A percentile compares a stretch with the other conserved stretches of the same genome.
These are phyloP conservation scores for Eustalomyia histrio DNA, from an alignment of 2,888 invertebrate species.

Conservation along the genomic window DNA sequence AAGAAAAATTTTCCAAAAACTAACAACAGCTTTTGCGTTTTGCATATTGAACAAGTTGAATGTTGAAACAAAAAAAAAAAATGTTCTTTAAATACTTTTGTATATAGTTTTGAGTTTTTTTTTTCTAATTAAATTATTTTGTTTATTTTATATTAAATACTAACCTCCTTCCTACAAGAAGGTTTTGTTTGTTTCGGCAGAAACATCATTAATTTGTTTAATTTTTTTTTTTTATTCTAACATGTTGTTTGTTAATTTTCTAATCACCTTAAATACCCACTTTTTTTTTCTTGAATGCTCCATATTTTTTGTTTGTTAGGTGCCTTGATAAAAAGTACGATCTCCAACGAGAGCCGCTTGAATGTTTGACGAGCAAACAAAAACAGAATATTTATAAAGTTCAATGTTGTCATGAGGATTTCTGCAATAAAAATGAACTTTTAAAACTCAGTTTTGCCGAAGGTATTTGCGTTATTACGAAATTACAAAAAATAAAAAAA, in stretches of 20 bases:
- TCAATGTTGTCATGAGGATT: slow-evolving; percentile 79
- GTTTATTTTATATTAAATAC: slow-evolving; percentile 39
- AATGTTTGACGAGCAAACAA: slow-evolving; percentile 79
- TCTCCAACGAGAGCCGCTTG: slow-evolving; percentile 78
- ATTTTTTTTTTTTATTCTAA: slow-evolving; percentile 42
- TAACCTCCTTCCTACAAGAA: slow-evolving; percentile 44
- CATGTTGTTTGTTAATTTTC: slow-evolving; percentile 58
- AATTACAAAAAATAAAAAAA: slow-evolving; percentile 52
- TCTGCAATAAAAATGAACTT: slow-evolving; percentile 80
- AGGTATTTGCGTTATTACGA: slow-evolving; percentile 73
- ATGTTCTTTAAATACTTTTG: slow-evolving; percentile 32
- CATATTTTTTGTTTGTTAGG: slow-evolving; percentile 70
- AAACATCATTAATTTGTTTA: slow-evolving; percentile 24
- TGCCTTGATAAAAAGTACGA: slow-evolving; percentile 79
- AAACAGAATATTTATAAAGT: slow-evolving; percentile 78
- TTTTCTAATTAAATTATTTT: slow-evolving; percentile 22
- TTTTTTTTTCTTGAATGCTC: slow-evolving; percentile 63
- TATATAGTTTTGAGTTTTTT: slow-evolving; percentile 48
- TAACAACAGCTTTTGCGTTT: slow-evolving; percentile 54
- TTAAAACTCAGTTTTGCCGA: slow-evolving; percentile 77
- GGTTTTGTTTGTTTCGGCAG: slow-evolving; percentile 22
- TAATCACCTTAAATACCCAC: slow-evolving; percentile 56
- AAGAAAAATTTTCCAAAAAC: slow-evolving; percentile 30
- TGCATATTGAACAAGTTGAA: slow-evolving; percentile 48
- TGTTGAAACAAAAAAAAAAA: slow-evolving; percentile 48